Conservation (phyloP, 2,888 invertebrate species). For the Fragum whitleyi region DNA sequence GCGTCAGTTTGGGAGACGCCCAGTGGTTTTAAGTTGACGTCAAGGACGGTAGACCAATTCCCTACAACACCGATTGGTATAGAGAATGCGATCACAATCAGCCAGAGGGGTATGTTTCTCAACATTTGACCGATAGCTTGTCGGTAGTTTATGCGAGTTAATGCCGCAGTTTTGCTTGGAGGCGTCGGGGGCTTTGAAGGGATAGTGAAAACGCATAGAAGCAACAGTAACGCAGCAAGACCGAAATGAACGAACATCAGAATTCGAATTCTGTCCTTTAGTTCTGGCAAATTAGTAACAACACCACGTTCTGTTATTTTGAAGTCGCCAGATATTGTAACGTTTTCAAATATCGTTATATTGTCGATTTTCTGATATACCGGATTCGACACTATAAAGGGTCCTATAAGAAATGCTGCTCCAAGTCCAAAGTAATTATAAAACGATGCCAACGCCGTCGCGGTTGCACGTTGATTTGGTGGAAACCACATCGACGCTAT, state of each 20-base stretch:
- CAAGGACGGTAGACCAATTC: slow-evolving; percentile 33
- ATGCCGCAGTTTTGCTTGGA: slow-evolving; percentile 20
- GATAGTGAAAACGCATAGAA: slow-evolving; percentile 9
- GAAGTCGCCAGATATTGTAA: background rate
- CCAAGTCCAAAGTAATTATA: slow-evolving; percentile 33
- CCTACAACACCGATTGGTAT: slow-evolving; percentile 25
- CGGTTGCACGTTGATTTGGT: slow-evolving; percentile 26
- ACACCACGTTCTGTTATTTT: background rate
- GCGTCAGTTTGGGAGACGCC: slow-evolving; percentile 37
- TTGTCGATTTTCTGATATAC: background rate
- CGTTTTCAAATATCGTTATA: background rate
- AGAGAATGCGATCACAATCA: slow-evolving; percentile 26
- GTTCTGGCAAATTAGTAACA: background rate
- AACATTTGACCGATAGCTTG: slow-evolving; percentile 17
- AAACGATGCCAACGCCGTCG: slow-evolving; percentile 32
- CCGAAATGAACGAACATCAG: slow-evolving; percentile 23
- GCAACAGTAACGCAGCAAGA: slow-evolving; percentile 7
- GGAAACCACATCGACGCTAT: slow-evolving; percentile 30
- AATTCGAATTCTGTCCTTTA: slow-evolving; percentile 14
- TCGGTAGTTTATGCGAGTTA: slow-evolving; percentile 23
- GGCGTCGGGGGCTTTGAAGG: slow-evolving; percentile 25
- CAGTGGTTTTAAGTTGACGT: slow-evolving; percentile 35
- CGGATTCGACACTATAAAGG: slow-evolving; percentile 27
- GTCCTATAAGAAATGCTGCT: slow-evolving; percentile 25
- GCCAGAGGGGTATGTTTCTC: slow-evolving; percentile 22